Evolutionary conservation across 2,888 invertebrate species (phyloP), one percentile per base, ranked within the genome.

Genomic region (Steinernema scapterisci): DNA sequence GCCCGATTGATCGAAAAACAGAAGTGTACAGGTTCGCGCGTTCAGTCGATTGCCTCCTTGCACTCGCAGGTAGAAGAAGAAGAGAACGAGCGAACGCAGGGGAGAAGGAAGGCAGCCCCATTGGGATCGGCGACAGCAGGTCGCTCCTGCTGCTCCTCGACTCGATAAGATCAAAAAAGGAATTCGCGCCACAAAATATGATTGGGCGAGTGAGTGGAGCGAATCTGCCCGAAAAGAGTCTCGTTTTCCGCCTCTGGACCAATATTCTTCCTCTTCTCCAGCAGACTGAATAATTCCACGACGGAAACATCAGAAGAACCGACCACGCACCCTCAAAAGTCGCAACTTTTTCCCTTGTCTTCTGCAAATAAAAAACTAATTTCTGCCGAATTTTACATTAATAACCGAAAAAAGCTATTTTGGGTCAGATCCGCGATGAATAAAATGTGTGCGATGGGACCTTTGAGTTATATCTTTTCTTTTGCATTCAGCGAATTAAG

Each of bases 1-100:
- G 63, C 63, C 27, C 63, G 63, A 63, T 63, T 63, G 63, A 63
- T 63, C 19, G 63, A 63, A 63, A 63, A 63, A 63, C 63, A 63
- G 63, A 31, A 27, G 25, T 31, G 63, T 27, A 63, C 63, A 63
- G 63, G 63, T 63, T 63, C 63, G 38, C 38, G 38, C 38, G 63
- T 63, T 63, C 63, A 63, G 63, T 27, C 63, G 63, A 63, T 63
- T 27, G 63, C 25, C 38, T 16, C 27, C 19, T 11, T 54, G 63
- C 63, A 31, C 63, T 63, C 63, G 27, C 63, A 63, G 63, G 63
- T 63, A 63, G 63, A 31, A 31, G 16, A 27, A n/a, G n/a, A n/a
- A n/a, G n/a, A n/a, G n/a, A 63, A 16, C 63, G 63, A 38, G 38
- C 38, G 38, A 38, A 38, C 38, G 38, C 38, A 38, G 38, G 38